Base-by-base conservation (phyloP, 2,888 invertebrate species). In the Stenchaetothrips biformis region DNA sequence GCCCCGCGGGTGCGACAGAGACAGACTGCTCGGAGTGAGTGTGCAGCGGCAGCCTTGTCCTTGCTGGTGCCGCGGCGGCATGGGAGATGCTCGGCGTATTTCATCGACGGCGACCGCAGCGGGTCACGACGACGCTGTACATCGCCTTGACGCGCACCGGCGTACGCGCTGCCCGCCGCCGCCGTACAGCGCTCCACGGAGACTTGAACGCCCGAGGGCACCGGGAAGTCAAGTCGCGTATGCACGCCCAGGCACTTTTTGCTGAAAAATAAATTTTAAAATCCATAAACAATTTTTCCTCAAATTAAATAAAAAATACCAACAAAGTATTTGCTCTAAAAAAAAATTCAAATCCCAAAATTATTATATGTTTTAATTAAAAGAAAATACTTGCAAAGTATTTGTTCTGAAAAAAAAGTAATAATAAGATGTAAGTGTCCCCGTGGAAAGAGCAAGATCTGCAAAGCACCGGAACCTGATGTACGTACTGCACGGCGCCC, bases 21-120 rank as follows among this genome's bases (percentile, higher is more conserved):
- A 37, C 37, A 4, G 37, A 37, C 37, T 37, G 37, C 4, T 37
- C 37, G 37, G 37, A 37, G 37, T 37, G 37, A 37, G 37, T 37
- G 37, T 37, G 59, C 59, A 59, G 59, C 18, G 21, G 67, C 67
- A 74, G 67, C 67, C 67, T 74, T 74, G 67, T 74, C 67, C 67
- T 74, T 74, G 67, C n/a, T 53, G 67, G 67, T 74, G 67, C 18
- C 53, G 53, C 13, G 13, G 11, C 13, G 53, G 13, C 16, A 53
- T 4, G 13, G 16, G 53, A 53, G 53, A 13, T 18, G 53, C 9
- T 13, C 67, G 11, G 67, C 25, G 67, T 74, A 74, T 25, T 21
- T 74, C 67, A 74, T 74, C 67, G 67, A 74, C 11, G 67, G 18
- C 37, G 67, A 21, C 67, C 21, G 67, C 67, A 11, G 67, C 25